Percentiles rank a stretch among this genome's conserved stretches.
These are phyloP conservation scores for Pygocentrus nattereri DNA, from an alignment of 2,797 vertebrate species.

Conservation along the genomic window DNA sequence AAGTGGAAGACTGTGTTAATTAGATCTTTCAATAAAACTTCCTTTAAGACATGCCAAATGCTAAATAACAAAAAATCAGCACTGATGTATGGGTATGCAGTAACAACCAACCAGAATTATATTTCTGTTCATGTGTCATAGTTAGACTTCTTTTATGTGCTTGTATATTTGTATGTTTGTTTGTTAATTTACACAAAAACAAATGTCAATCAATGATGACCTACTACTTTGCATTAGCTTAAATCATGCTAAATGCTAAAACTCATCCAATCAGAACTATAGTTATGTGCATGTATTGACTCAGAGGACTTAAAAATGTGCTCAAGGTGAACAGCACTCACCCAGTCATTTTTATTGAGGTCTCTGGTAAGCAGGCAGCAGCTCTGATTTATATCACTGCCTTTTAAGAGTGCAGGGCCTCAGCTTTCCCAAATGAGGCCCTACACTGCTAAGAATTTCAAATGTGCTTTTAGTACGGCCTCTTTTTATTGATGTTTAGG, in stretches of 20 bases:
- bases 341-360: slow-evolving; percentile 83
- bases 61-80: too few species aligned
- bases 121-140: too few species aligned
- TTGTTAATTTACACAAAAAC: too few species aligned
- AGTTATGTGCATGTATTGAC: slow-evolving; percentile 76
- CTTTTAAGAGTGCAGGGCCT: slow-evolving; percentile 84
- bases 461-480: slow-evolving; percentile 84
- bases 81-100: too few species aligned
- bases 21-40: too few species aligned
- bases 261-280: slow-evolving; percentile 76
- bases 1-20: too few species aligned
- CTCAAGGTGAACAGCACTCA: slow-evolving; percentile 78
- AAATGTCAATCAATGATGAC: too few species aligned
- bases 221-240: too few species aligned
- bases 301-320: slow-evolving; percentile 75
- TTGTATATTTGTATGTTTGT: too few species aligned
- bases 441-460: slow-evolving; percentile 84
- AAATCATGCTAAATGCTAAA: slow-evolving; percentile 7
- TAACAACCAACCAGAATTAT: too few species aligned
- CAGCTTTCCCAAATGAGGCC: slow-evolving; percentile 80
- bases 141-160: too few species aligned
- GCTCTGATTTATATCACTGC: slow-evolving; percentile 81
- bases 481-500: slow-evolving; percentile 83
- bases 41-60: too few species aligned
- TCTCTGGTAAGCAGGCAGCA: slow-evolving; percentile 72